Evolutionary conservation across 2,797 vertebrate genomes (phyloP), one percentile per base, ranked within the genome.

Genomic region (Liasis olivaceus): DNA sequence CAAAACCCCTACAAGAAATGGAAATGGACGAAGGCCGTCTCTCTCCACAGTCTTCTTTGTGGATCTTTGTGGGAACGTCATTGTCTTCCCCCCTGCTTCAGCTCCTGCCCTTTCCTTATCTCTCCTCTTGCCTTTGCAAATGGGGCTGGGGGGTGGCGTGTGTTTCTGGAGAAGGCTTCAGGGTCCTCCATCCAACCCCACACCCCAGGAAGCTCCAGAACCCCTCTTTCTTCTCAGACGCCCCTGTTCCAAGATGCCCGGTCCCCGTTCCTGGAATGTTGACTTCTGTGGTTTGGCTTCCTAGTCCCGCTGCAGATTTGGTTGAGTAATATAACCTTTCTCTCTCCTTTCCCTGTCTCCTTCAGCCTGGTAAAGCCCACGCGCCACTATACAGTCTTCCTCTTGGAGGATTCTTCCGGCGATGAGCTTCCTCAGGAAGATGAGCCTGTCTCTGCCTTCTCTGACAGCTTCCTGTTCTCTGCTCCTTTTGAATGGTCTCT

Each of bases 321-420:
- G 85, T 90, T 89, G 56, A 20, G 8, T 97, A 97, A 97, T 95
- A 2, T 47, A 12, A 22, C n/a, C 7, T 64, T 20, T 84, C 89
- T 88, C 93, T 96, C 93, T 96, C 97, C 95, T 98, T 95, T 97
- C 93, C 96, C 97, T 97, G 91, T 96, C 90, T 96, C 96, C 97
- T 93, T 91, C 98, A 99, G 99, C 97, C 98, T 98, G 95, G 96
- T 98, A 97, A 99, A 98, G 98, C 99, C 99, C 87, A 98, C 98
- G 91, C 98, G 98, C 96, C 99, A 99, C 98, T 99, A 99, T 98
- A 99, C 98, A 51, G 99, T 99, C 97, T 99, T 99, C 98, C 98
- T 99, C 93, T 99, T 99, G 58, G 99, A 99, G 98, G 99, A 99
- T 97, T 99, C 99, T 42, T 99, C 99, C 95, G 99, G 99, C 92